Conservation (phyloP, 1,140 invertebrate genomes). For the Leptinotarsa lineolata region DNA sequence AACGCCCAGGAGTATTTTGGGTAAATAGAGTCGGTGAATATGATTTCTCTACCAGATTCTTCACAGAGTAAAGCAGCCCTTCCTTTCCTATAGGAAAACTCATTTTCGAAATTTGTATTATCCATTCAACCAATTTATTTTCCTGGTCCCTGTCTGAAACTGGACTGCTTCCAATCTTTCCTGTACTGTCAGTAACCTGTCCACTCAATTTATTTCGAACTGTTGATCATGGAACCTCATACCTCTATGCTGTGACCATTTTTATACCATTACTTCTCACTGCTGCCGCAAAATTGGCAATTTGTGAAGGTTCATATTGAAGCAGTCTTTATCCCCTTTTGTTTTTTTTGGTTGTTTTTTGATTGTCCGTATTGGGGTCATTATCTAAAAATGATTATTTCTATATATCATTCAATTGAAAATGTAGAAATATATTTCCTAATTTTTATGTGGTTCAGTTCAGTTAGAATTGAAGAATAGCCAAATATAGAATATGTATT, state of each 20-base stretch:
- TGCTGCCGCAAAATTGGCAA: not conserved
- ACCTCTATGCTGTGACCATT: not conserved
- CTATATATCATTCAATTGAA: not conserved
- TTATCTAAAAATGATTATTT: slow-evolving; percentile 1
- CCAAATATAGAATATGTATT: not conserved
- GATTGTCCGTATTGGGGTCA: not conserved
- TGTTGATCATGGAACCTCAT: slow-evolving; percentile 3
- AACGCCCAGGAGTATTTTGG: slow-evolving; percentile 37
- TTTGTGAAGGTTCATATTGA: slow-evolving; percentile 9
- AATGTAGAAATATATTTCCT: not conserved
- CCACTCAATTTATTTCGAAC: slow-evolving; percentile 13
- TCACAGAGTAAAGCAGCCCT: slow-evolving; percentile 40
- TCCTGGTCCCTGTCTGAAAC: not conserved
- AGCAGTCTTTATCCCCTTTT: not conserved
- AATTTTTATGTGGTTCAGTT: not conserved
- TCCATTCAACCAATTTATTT: not conserved
- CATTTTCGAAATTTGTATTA: slow-evolving; percentile 27
- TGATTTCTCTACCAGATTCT: slow-evolving; percentile 34
- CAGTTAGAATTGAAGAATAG: not conserved
- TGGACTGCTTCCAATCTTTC: slow-evolving; percentile 10
- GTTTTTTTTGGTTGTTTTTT: not conserved
- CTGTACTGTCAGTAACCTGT: slow-evolving; percentile 3
- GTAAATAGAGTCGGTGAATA: slow-evolving; percentile 25
- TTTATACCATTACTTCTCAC: not conserved
- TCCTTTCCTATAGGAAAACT: slow-evolving; percentile 46